Base-by-base conservation (phyloP, 2,888 invertebrate genomes). In the Pandemis corylana region DNA sequence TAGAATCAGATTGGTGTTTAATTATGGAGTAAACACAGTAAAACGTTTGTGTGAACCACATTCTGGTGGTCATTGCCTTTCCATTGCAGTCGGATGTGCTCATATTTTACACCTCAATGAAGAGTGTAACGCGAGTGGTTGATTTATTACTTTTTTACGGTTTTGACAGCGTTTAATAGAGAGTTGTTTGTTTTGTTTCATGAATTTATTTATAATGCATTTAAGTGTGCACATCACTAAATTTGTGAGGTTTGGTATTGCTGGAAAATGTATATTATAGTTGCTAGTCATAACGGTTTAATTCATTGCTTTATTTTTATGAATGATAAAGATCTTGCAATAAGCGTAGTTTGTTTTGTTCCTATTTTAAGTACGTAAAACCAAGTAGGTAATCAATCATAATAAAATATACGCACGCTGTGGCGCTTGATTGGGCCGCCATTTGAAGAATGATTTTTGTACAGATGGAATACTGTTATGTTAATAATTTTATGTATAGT, bases 201-300 rank as follows among this genome's bases (percentile, higher is more conserved):
- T 61, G 53, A 66, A 62, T 65, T 64, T 56, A 15, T 69, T 36
- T 15, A 53, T 36, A 72, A 41, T 74, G 74, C 74, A 70, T 74
- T 74, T 74, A 74, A 36, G 7, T 61, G 10, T 70, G 56, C 20
- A 56, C 20, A 0, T 41, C 41, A 67, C 53, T 51, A 46, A 20
- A 65, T 28, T 44, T 49, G 65, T 66, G n/a, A 36, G n/a, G 41
- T 59, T 68, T 59, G n/a, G 68, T 65, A 68, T 59, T 69, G 53
- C 61, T 69, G 61, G 49, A 65, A 68, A 59, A 61, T 44, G 28
- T 28, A 63, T 36, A 10, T 53, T 74, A 61, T 74, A 70, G 69
- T 74, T 74, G 61, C 74, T 74, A 74, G 74, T 74, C 74, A 70
- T 74, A 61, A 74, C 49, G 61, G 36, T 66, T 72, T 66, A 51